Evolutionary conservation across 1,140 invertebrate genomes (phyloP), one percentile per base, ranked within the genome.

Genomic region (Megalonaias nervosa): DNA sequence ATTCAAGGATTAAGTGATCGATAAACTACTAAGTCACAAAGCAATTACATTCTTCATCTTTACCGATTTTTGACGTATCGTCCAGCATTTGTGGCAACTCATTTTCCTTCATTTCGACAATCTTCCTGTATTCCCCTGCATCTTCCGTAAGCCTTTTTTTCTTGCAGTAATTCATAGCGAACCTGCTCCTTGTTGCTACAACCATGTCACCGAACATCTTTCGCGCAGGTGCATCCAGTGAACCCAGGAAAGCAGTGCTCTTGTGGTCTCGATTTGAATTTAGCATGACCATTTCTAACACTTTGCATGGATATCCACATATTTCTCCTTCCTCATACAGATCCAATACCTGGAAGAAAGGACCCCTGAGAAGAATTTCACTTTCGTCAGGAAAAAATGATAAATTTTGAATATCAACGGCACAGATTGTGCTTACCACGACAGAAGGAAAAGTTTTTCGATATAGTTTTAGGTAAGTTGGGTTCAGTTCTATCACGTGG

Each of bases 211-310:
- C 67, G 17, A 68, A 68, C 17, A 68, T 15, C 23, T 38, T 11
- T 55, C 67, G 9, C 6, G 67, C 67, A 31, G 15, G 4, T 38
- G 15, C 48, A 55, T 17, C 17, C 15, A 15, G 14, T 48, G n/a
- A 19, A 19, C 67, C 67, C 17, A 68, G 17, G 31, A 55, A 17
- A 31, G 56, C 56, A 4, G 71, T 64, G 19, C 21, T 65, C 14
- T 70, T 62, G 67, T 76, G 74, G 38, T 69, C 74, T 11, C 74
- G 55, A 61, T 76, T 76, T 26, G 74, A 17, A 38, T 69, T 76
- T 15, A 76, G 21, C 74, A 76, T 76, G 23, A 76, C 74, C 59
- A 69, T 69, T 14, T 76, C 74, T 57, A 76, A 61, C 19, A 76
- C 59, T 38, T 55, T n/a, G 15, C n/a, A 19, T 23, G n/a, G 17